Evolutionary conservation across 92 coral and sea anemone genomes (phyloP), one percentile per base, ranked within the genome.

Genomic region (Zoanthus solanderi): DNA sequence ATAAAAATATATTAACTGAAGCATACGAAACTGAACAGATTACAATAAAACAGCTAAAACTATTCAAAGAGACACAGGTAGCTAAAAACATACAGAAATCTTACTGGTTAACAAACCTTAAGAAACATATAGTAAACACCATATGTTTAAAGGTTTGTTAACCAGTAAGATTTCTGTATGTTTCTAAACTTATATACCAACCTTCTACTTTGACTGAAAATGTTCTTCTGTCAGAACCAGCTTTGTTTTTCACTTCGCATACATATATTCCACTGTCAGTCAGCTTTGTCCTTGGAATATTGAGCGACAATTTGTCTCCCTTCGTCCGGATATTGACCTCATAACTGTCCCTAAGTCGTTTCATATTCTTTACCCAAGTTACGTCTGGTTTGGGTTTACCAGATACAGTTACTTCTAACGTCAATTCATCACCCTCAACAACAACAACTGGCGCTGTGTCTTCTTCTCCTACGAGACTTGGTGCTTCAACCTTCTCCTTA

Each of bases 401-500:
- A 1, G 78, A 72, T 11, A 93, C 88, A 42, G 88, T 75, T 23
- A 95, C 96, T 29, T 92, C 90, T 31, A 96, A 79, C 31, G 90
- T 88, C 74, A 90, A 18, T 28, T 53, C 93, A 57, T 86, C 85
- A 3, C 84, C 94, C 86, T 78, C 92, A 8, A 85, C 82, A 71
- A 78, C 75, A 9, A 72, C 76, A 45, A 89, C 68, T 13, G 95
- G 94, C 0, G 90, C 92, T 28, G 89, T 92, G 32, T 77, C 96
- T 65, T 84, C 80, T 71, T 87, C 87, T 16, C 72, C 92, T 52
- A 86, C 87, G 60, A 86, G 86, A 71, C 54, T 93, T 13, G 95
- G 98, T 29, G 94, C 93, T 42, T 89, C 80, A 79, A 89, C 89
- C 85, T 91, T 88, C 80, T 95, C 96, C 42, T 89, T 96, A 11